Base-by-base conservation (phyloP, 35 echinoderm and acorn worm genomes). In the Diadema setosum region DNA sequence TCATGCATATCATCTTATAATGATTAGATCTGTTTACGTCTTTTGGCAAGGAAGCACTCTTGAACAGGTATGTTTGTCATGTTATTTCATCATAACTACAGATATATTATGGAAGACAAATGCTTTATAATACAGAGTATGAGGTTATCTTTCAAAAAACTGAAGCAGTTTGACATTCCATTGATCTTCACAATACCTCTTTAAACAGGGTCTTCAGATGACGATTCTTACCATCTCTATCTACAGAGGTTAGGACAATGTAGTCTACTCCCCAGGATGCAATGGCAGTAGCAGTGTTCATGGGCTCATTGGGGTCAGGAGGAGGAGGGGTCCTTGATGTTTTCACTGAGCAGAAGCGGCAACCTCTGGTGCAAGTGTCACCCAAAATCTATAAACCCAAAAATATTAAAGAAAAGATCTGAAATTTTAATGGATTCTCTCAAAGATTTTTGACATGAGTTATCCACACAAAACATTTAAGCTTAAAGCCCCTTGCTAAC, bases 211-310 rank as follows among this genome's bases (percentile, higher is more conserved):
- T n/a, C n/a, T n/a, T n/a, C n/a, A n/a, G 58, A 63, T 26, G 58
- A 63, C 5, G 31, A 4, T 23, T 86, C 89, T 86, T 92, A 98
- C 96, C 96, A 87, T 98, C 96, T 94, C 96, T 94, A 56, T 98
- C 96, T 25, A 98, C 96, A 39, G 96, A 98, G 44, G 96, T 98
- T 15, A 98, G 92, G 0, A 98, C 96, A 33, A 98, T 93, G 88
- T 98, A 98, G 63, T 98, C 92, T 39, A 98, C 82, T 25, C 96
- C 96, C 96, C 96, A 98, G 23, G 83, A 81, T 31, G 92, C 92
- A 8, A 98, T 98, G 52, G 96, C 96, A 58, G 37, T 91, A 42
- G 92, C 96, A 59, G 96, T 98, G 83, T 98, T 98, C 6, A 91
- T 82, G 36, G 96, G 96, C 59, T 98, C 96, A 82, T 98, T 91